phyloP scores from a whole-genome alignment of 2,113 vertebrate species.

The Eurypyga helias region DNA sequence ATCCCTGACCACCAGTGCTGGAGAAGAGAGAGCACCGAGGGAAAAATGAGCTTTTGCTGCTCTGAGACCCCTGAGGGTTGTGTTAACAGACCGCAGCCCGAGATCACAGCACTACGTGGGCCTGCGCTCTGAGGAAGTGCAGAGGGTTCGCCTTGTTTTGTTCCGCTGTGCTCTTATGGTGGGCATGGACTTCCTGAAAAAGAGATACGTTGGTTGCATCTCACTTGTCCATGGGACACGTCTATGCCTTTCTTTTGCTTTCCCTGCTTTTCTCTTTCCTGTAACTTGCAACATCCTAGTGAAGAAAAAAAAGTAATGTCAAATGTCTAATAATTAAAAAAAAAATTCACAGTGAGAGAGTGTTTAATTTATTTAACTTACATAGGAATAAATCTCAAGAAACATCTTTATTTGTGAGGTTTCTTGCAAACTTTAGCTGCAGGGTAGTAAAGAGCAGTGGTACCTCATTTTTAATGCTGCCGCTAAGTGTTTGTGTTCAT shows the following conservation, averaged over 20 bases:
- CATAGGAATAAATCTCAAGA: neutral
- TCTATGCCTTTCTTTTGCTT: neutral
- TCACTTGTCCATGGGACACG: neutral
- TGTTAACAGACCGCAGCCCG: neutral
- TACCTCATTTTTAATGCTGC: neutral
- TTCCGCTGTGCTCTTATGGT: neutral
- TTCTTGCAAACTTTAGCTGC: neutral
- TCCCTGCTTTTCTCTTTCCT: neutral
- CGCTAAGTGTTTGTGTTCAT: neutral
- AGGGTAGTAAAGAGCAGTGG: neutral
- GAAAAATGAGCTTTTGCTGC: neutral
- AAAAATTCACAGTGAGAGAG: neutral
- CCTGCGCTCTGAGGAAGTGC: neutral
- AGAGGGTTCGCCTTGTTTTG: neutral
- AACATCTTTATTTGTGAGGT: neutral
- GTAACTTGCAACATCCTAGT: neutral
- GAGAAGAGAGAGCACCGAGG: fast-evolving
- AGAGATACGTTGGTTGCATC: neutral
- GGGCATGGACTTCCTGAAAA: neutral
- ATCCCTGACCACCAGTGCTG: neutral
- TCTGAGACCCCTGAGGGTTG: neutral
- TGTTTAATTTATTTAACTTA: neutral
- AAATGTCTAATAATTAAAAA: neutral
- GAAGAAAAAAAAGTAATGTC: neutral
- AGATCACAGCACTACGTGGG: neutral